Evolutionary conservation across 2,797 vertebrate species (phyloP).

Genomic region (Vultur gryphus): DNA sequence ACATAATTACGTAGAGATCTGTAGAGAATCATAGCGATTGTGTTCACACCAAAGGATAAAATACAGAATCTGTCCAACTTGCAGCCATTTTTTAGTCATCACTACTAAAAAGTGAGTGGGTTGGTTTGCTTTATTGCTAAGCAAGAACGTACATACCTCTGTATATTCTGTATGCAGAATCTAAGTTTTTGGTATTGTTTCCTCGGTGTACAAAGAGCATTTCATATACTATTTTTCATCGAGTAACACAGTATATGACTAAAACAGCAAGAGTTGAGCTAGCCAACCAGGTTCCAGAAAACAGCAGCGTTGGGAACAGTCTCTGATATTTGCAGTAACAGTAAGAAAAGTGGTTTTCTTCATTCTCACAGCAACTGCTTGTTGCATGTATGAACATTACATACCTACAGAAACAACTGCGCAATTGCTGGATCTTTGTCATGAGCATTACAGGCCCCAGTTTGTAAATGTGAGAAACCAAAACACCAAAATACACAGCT

Average conservation of each 20-base stretch:
- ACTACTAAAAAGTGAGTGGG: neutral
- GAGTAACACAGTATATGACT: neutral
- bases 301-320: neutral
- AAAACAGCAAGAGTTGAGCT: neutral
- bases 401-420: neutral
- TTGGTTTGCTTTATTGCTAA: constrained; percentile 7
- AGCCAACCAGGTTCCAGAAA: neutral
- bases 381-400: neutral
- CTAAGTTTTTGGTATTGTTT: neutral
- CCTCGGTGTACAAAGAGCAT: neutral
- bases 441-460: neutral
- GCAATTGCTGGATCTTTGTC: neutral
- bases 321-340: neutral
- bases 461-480: neutral
- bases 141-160: neutral
- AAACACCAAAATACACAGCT: neutral
- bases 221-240: neutral
- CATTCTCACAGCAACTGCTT: neutral
- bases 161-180: neutral
- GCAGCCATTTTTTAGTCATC: neutral
- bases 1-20: neutral
- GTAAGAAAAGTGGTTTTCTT: neutral
- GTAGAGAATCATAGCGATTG: neutral
- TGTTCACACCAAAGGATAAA: neutral
- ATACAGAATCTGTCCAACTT: neutral